Evolutionary conservation across 2,797 vertebrate species (phyloP).

Genomic region (Heliangelus exortis): DNA sequence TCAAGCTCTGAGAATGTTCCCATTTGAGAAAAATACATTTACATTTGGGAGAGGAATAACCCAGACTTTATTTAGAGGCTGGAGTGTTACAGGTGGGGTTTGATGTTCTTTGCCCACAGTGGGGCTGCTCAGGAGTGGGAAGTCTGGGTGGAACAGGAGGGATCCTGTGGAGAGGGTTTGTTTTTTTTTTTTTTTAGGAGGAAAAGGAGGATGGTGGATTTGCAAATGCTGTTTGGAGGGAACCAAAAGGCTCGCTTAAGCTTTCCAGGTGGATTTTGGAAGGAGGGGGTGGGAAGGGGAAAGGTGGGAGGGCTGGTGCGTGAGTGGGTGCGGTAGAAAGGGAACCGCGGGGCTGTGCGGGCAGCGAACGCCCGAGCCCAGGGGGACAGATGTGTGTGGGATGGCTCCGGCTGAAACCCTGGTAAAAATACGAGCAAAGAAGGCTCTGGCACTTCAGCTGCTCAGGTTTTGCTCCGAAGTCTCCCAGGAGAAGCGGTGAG

Average conservation of each 20-base stretch:
- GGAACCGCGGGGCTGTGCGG: background rate
- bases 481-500: background rate
- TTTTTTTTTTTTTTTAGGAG: too few species aligned
- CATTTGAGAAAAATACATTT: too few species aligned
- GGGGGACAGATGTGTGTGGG: conserved; percentile 63
- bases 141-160: fast-evolving
- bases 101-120: fast-evolving
- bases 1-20: background rate
- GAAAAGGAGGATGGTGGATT: background rate
- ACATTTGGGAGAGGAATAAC: too few species aligned
- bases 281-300: background rate
- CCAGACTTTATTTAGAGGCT: too few species aligned
- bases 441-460: background rate
- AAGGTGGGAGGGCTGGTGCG: background rate
- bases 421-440: conserved; percentile 8
- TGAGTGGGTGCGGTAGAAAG: conserved; percentile 12
- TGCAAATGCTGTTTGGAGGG: fast-evolving
- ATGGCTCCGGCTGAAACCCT: conserved; percentile 8
- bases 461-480: background rate
- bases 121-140: background rate
- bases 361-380: background rate
- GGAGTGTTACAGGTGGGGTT: fast-evolving
- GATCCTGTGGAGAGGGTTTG: fast-evolving
- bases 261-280: background rate
- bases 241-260: fast-evolving